These are phyloP conservation scores for Epinotia brunnichana DNA, from an alignment of 2,888 invertebrate species.

Conservation along the genomic window DNA sequence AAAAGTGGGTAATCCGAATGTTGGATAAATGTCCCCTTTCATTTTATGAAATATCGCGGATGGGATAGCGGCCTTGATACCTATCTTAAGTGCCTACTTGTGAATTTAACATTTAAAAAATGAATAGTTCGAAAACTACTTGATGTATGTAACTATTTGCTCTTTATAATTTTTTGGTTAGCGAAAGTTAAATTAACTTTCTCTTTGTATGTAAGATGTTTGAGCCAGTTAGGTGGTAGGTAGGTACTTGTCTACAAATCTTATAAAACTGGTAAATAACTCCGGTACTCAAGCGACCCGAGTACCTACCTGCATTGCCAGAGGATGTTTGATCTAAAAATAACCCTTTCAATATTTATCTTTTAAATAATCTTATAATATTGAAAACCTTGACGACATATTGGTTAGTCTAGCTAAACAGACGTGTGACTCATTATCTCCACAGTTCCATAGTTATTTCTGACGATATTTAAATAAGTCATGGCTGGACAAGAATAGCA, in stretches of 20 bases:
- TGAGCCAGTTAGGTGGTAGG: neutral
- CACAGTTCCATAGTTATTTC: conserved; percentile 68
- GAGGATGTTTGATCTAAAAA: neutral
- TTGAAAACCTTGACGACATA: conserved; percentile 28
- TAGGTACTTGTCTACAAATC: neutral
- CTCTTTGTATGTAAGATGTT: conserved; percentile 25
- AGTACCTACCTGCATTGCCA: neutral
- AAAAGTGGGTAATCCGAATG: no score
- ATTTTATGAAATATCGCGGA: neutral
- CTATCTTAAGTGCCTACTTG: neutral
- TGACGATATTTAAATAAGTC: conserved; percentile 58
- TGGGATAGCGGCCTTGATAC: neutral
- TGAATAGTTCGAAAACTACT: neutral
- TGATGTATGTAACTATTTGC: neutral
- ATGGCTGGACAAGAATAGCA: conserved; percentile 5
- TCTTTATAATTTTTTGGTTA: conserved; percentile 33
- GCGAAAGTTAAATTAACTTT: conserved; percentile 38
- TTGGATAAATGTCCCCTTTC: neutral
- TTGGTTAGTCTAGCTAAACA: conserved; percentile 52
- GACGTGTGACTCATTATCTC: conserved; percentile 72
- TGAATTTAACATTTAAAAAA: neutral
- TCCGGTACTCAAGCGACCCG: neutral
- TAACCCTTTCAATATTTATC: neutral
- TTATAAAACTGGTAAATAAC: neutral
- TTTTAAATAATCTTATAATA: neutral